These are phyloP conservation scores for Macrobrachium rosenbergii DNA, from an alignment of 1,140 invertebrate species.

Conservation along the genomic window DNA sequence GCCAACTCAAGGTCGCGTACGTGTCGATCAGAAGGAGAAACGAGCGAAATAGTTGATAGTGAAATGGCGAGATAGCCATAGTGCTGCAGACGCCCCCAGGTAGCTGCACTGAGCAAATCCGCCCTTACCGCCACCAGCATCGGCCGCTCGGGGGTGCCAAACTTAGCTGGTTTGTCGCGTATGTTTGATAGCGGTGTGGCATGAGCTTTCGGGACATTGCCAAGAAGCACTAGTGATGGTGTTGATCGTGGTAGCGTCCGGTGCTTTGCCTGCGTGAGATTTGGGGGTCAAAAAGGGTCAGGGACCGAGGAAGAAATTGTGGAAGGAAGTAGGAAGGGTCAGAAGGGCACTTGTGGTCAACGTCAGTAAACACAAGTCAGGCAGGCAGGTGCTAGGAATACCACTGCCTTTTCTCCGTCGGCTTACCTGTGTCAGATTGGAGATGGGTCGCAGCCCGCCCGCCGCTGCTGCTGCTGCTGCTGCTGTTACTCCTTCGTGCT, in stretches of 20 bases:
- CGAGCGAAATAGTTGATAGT: too few species aligned
- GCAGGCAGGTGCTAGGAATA: too few species aligned
- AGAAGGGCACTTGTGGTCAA: slow-evolving; percentile 23
- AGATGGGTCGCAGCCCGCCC: slow-evolving; percentile 9
- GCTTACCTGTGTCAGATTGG: slow-evolving; percentile 52
- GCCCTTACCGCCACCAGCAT: slow-evolving; percentile 38
- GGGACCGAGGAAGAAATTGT: too few species aligned
- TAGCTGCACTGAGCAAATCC: neutral
- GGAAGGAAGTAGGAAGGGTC: too few species aligned
- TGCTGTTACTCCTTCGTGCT: too few species aligned
- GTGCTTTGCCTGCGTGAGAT: slow-evolving; percentile 36
- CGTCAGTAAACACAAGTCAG: slow-evolving; percentile 35
- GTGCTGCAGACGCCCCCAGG: neutral
- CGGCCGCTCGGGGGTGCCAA: slow-evolving; percentile 52
- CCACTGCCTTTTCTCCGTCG: too few species aligned
- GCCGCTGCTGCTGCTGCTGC: slow-evolving; percentile 11
- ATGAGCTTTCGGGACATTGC: slow-evolving; percentile 33
- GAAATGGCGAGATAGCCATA: neutral
- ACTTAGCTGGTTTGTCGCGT: slow-evolving; percentile 58
- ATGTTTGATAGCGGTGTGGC: slow-evolving; percentile 57
- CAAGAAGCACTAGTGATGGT: slow-evolving; percentile 53
- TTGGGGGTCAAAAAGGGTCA: too few species aligned
- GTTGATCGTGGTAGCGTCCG: slow-evolving; percentile 39
- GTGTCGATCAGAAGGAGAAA: too few species aligned
- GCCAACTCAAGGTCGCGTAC: too few species aligned